Base-by-base conservation (phyloP, 2,797 vertebrate species). In the Prionace glauca region DNA sequence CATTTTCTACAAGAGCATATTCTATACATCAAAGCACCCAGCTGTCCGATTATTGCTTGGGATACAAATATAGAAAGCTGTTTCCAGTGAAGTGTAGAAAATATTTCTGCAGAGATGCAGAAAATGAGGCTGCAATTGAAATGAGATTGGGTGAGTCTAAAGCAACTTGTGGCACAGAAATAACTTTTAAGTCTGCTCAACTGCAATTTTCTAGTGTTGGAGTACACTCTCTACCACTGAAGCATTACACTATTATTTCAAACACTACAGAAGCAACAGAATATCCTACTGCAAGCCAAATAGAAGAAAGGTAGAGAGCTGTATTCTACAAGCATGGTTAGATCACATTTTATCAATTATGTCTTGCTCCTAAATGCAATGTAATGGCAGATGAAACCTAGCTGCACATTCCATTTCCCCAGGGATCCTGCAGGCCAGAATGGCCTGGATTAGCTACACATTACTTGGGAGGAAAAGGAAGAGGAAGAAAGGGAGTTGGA, bases 1-100 rank as follows among this genome's bases (percentile, higher is more conserved):
- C n/a, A 9, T 67, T 65, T 92, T 67, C 90, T 92, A 36, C 41
- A 92, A 92, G 90, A 92, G n/a, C 62, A 92, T 62, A 92, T 36
- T 92, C 90, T 60, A 36, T 50, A 92, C 60, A 65, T 36, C n/a
- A 67, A n/a, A 20, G 90, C 45, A 24, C 60, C 4, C 90, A n/a
- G 90, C 29, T 36, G 60, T 36, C 90, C 2, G 29, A 11, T 65
- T n/a, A 26, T n/a, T 32, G 87, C 50, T 60, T 11, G 12, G 14
- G 90, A 67, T 36, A 67, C 62, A 92, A 67, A 65, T n/a, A 67
- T 50, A 65, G 88, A 91, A 62, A 32, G 88, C 60, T 12, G 62
- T 92, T 67, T 8, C 29, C 62, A 92, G 62, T 26, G 16, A 65
- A 92, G 32, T 92, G 62, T 18, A 92, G 32, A 67, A 62, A 62